Base-by-base conservation (phyloP, 1,140 invertebrate species). In the Drosophila simulans region DNA sequence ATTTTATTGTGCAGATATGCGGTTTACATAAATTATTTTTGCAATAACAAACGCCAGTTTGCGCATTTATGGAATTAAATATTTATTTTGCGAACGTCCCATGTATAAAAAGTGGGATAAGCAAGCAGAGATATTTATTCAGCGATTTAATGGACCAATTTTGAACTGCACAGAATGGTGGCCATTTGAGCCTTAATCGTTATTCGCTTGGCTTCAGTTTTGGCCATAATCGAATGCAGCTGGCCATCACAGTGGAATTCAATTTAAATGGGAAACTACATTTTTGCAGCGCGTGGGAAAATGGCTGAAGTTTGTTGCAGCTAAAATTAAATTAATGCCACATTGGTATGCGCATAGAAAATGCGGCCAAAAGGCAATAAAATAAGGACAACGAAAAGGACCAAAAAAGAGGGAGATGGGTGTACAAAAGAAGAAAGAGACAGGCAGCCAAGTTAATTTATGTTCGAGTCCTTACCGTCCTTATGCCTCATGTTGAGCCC, bases 371-470 rank as follows among this genome's bases (percentile, higher is more conserved):
- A 39, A 25, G 62, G 57, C 51, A 57, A 51, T 71, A 58, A 60
- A 72, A 72, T 43, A 35, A 42, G 25, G 20, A 40, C 63, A 54
- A 42, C 34, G 22, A 35, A 20, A 8, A 43, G 52, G 39, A 58
- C 34, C 20, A n/a, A 10, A 22, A 27, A 10, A n/a, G 34, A n/a
- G 22, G 11, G 45, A 43, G 31, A 13, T 5, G 45, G 15, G 12
- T 15, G 2, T 31, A 34, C 8, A 22, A 53, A 13, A 40, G 22
- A n/a, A 17, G 20, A 17, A 40, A 22, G 11, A 27, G 17, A n/a
- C 20, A 46, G 48, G 40, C 27, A 74, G 72, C 68, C 55, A 82
- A 80, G 80, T 84, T 84, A 80, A 83, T 83, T 83, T 84, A 84
- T 84, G 76, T 63, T 69, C 56, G 46, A 22, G 42, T 52, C 45